These are phyloP conservation scores for Euzetes globulus DNA, from an alignment of 2,888 invertebrate species.

Conservation along the genomic window DNA sequence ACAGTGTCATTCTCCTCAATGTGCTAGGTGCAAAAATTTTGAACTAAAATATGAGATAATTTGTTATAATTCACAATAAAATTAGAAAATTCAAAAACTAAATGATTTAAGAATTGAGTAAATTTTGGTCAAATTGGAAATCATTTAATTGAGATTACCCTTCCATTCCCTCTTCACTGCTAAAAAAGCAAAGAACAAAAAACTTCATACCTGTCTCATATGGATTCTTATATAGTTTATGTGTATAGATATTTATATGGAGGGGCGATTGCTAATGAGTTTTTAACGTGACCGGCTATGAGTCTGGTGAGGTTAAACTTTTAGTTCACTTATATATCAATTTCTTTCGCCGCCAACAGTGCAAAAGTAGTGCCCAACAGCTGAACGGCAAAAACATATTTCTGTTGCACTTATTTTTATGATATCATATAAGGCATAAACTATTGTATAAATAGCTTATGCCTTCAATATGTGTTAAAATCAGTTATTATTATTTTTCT, in stretches of 20 bases:
- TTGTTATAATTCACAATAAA: too few species aligned
- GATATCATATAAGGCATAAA: neutral
- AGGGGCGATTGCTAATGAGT: neutral
- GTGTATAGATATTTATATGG: neutral
- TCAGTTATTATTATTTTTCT: constrained; percentile 18
- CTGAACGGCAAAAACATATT: constrained; percentile 16
- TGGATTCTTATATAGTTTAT: neutral
- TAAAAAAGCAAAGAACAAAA: neutral
- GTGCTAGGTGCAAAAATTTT: too few species aligned
- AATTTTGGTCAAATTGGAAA: too few species aligned
- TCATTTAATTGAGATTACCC: too few species aligned
- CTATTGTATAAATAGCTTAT: neutral
- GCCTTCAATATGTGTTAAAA: constrained; percentile 28
- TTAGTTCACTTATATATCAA: neutral
- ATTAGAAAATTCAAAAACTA: too few species aligned
- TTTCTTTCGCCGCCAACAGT: constrained; percentile 1
- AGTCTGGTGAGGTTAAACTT: constrained; percentile 1
- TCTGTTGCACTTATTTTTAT: neutral
- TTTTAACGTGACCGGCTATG: constrained; percentile 21
- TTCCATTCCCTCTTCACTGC: too few species aligned
- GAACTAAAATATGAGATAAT: too few species aligned
- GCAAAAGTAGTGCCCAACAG: neutral
- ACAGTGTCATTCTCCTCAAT: too few species aligned
- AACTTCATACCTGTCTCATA: neutral
- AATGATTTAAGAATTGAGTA: too few species aligned